Evolutionary conservation across 1,140 invertebrate species (phyloP), one percentile per base, ranked within the genome.

Genomic region (Diplogasteroides magnus): DNA sequence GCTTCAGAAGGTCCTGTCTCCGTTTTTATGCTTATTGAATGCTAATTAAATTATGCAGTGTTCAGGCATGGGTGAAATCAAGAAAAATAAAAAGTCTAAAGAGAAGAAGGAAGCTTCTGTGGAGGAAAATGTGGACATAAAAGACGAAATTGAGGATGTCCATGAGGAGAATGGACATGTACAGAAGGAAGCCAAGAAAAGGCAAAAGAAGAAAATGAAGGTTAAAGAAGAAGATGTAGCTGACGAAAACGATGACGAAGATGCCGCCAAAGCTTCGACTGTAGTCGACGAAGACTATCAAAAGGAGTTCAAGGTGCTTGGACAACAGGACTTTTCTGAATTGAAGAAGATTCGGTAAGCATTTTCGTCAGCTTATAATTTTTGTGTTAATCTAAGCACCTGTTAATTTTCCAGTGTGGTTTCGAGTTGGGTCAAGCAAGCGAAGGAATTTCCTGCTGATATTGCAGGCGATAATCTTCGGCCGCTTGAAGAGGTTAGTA

Each of bases 231-330:
- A 58, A 0, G 28, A 60, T 14, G 29, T 14, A 32, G 59, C 57
- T 59, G 57, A 29, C 57, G 56, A 48, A 6, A 31, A 64, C 27
- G 19, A 64, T 1, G 26, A 23, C 6, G 63, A 55, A 64, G 23
- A 13, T 0, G 23, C 15, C 1, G 28, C 25, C 1, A 62, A n/a
- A 31, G 11, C 31, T 31, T 62, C 37, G 23, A 23, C 61, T 26
- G 11, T 31, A 23, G 27, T 14, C 28, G 26, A 31, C 32, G 56
- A 64, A 56, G 68, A 55, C 2, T 56, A 65, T 1, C 56, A 63
- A 26, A 57, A 71, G 28, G 23, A 64, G 28, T 71, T 71, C 29
- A 71, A 71, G 56, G 69, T 71, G 11, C 69, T 71, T 32, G 69
- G 69, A 32, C 27, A 71, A 27, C 62, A 71, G 25, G 63, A 71